Evolutionary conservation across 2,797 vertebrate species (phyloP).

Genomic region (Acomys russatus): DNA sequence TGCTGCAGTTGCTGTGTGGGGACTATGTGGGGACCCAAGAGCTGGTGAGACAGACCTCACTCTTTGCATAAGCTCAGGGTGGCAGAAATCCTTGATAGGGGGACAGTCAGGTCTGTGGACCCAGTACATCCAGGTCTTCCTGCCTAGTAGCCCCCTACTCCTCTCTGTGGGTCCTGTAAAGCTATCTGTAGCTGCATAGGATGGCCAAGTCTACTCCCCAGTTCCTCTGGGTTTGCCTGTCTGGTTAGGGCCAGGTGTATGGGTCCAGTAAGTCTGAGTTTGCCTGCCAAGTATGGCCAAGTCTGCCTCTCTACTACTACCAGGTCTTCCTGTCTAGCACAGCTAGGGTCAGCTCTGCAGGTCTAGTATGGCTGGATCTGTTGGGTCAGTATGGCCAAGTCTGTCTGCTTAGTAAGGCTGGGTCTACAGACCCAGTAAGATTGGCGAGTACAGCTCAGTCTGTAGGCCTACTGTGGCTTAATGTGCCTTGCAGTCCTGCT

Average conservation of each 20-base stretch:
- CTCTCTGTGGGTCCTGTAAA: background rate
- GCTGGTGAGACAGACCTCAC: background rate
- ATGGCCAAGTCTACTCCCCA: background rate
- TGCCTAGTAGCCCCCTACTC: background rate
- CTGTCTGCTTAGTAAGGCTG: background rate
- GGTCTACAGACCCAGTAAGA: background rate
- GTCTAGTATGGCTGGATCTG: background rate
- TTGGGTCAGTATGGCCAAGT: background rate
- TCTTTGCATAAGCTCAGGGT: accelerated
- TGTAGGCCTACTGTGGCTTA: background rate
- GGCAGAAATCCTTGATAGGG: background rate
- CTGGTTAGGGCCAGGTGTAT: background rate
- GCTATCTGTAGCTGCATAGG: background rate
- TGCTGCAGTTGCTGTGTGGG: accelerated
- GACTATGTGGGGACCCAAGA: background rate
- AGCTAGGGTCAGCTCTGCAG: background rate
- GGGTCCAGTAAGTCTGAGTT: background rate
- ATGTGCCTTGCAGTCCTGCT: background rate
- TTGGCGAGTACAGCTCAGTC: background rate
- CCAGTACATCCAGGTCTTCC: background rate
- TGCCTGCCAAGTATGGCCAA: background rate
- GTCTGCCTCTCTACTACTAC: background rate
- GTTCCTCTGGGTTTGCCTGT: background rate
- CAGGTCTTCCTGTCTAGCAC: background rate
- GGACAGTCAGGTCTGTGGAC: background rate